Conservation (phyloP, 2,797 vertebrate species). For the Pteropus rufus region DNA sequence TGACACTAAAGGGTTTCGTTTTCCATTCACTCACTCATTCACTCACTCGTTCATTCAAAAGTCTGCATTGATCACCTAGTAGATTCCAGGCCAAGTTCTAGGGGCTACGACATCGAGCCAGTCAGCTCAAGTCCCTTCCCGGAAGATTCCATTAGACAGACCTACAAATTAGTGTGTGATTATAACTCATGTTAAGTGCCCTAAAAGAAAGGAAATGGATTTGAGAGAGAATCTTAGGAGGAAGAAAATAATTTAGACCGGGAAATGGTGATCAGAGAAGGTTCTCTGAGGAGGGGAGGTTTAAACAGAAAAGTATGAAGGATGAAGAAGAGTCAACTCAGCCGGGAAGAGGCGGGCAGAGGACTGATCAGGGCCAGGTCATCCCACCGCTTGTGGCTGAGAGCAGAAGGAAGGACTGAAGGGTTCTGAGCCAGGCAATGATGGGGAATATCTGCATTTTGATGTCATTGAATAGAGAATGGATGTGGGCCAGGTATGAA, state of each 20-base stretch:
- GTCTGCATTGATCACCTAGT: neutral
- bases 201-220: slow-evolving; percentile 24
- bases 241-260: slow-evolving; percentile 23
- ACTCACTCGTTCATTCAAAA: neutral
- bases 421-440: too few relatives aligned
- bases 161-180: slow-evolving; percentile 18
- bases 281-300: neutral
- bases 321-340: neutral
- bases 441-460: neutral
- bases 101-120: neutral
- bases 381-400: fast-evolving
- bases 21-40: neutral
- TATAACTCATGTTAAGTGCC: neutral
- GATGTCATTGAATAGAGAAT: neutral
- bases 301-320: neutral
- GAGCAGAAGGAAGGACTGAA: neutral
- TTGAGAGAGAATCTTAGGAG: slow-evolving; percentile 3
- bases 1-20: neutral
- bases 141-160: slow-evolving; percentile 3
- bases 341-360: neutral
- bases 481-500: neutral
- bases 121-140: neutral
- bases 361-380: fast-evolving
- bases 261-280: neutral
- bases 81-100: neutral